Evolutionary conservation across 2,113 vertebrate species (phyloP).

Genomic region (Oxyruncus cristatus): DNA sequence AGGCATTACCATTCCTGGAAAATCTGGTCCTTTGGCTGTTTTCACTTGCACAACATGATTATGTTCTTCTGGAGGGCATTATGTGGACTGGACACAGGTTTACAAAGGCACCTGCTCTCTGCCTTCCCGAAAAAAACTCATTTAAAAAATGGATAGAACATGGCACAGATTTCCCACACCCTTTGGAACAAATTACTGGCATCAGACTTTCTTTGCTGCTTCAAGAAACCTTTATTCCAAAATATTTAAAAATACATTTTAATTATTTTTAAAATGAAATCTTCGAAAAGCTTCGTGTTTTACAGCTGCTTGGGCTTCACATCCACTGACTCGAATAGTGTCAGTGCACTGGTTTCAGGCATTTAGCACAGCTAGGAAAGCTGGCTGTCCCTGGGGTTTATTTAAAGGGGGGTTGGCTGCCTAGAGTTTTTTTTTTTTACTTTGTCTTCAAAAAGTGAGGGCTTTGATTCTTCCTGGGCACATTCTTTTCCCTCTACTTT

Average conservation of each 20-base stretch:
- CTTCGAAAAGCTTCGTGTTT: neutral
- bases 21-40: neutral
- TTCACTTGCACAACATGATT: neutral
- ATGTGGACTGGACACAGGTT: neutral
- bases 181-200: neutral
- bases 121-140: neutral
- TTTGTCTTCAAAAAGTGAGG: neutral
- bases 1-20: neutral
- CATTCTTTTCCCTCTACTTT: neutral
- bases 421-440: neutral
- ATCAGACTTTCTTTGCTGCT: neutral
- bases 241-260: neutral
- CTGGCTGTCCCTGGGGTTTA: neutral
- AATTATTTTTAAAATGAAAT: neutral
- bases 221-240: neutral
- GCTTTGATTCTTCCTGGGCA: neutral
- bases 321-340: neutral
- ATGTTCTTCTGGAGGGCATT: neutral
- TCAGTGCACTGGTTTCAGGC: neutral
- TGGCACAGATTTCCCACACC: neutral
- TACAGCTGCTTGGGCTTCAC: neutral
- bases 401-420: neutral
- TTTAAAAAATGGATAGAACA: neutral
- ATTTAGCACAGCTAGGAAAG: neutral
- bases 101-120: neutral